Conservation (phyloP, 2,888 invertebrate species). For the Argyresthia albistria region DNA sequence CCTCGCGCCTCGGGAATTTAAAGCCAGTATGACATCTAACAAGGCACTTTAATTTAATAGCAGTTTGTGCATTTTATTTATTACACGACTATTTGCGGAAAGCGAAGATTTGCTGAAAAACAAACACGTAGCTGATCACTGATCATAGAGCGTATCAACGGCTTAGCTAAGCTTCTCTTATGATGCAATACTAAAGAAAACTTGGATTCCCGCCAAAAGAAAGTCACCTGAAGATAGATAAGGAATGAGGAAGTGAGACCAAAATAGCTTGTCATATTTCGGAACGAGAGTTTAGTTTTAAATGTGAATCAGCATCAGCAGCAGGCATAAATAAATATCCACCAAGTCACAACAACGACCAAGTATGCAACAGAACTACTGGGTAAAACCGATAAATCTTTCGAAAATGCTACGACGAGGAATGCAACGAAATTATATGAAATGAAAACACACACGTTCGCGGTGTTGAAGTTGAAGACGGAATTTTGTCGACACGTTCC, state of each 20-base stretch:
- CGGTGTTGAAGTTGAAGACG: neutral
- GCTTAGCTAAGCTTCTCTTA: conserved; percentile 10
- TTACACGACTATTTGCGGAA: no score
- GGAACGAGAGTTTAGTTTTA: neutral
- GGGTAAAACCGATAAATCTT: no score
- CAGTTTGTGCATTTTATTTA: no score
- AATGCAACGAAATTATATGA: conserved; percentile 4
- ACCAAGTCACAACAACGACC: neutral
- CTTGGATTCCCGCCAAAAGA: conserved; percentile 25
- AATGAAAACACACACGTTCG: conserved; percentile 26
- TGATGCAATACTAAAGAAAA: conserved; percentile 18
- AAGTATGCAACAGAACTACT: no score
- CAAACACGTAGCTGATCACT: conserved; percentile 18
- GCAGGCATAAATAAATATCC: neutral
- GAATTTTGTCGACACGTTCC: conserved; percentile 11
- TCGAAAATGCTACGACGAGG: conserved; percentile 1
- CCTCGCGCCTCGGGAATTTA: no score
- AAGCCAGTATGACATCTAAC: no score
- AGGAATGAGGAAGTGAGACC: conserved; percentile 37
- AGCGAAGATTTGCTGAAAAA: conserved; percentile 12
- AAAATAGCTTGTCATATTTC: conserved; percentile 18
- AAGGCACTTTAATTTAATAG: no score
- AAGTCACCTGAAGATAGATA: conserved; percentile 18
- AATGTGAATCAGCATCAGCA: neutral
- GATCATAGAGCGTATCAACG: conserved; percentile 16